Percentiles rank a stretch among this genome's conserved stretches.
Conservation (phyloP, 92 coral and sea anemone genomes). For the Epizoanthus rinbou region DNA sequence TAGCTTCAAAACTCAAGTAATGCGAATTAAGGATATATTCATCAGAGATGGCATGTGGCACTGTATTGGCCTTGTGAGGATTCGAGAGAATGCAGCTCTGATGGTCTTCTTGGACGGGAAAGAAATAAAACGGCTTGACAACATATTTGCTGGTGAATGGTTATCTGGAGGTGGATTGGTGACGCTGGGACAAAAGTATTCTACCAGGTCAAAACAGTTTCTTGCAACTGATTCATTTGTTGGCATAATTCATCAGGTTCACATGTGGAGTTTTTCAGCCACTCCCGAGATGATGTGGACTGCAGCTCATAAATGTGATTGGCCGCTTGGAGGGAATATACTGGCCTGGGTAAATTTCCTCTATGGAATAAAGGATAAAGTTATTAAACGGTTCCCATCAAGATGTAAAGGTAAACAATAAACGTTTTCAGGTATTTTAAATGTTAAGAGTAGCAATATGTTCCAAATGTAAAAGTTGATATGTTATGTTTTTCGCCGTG, state of each 20-base stretch:
- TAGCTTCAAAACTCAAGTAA: constrained; percentile 40
- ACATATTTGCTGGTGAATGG: constrained; percentile 11
- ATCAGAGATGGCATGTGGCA: constrained; percentile 63
- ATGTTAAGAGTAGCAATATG: too few species aligned
- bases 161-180: constrained; percentile 60
- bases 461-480: too few species aligned
- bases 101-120: constrained; percentile 47
- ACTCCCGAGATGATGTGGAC: constrained; percentile 63
- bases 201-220: neutral
- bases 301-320: constrained; percentile 67
- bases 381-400: constrained; percentile 48
- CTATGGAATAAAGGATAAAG: constrained; percentile 45
- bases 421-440: too few species aligned
- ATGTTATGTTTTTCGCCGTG: too few species aligned
- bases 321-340: constrained; percentile 65
- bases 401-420: constrained; percentile 53
- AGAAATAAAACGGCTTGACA: neutral
- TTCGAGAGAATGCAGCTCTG: constrained; percentile 17
- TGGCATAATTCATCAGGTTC: constrained; percentile 58
- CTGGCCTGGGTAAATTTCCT: constrained; percentile 57
- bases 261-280: constrained; percentile 56
- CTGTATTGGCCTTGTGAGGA: constrained; percentile 57
- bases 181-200: constrained; percentile 57
- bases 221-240: constrained; percentile 43
- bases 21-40: constrained; percentile 28